A percentile compares a stretch with the other conserved stretches of the same genome.
These are phyloP conservation scores for Nerophis lumbriciformis DNA, from an alignment of 2,113 vertebrate genomes.

Conservation along the genomic window DNA sequence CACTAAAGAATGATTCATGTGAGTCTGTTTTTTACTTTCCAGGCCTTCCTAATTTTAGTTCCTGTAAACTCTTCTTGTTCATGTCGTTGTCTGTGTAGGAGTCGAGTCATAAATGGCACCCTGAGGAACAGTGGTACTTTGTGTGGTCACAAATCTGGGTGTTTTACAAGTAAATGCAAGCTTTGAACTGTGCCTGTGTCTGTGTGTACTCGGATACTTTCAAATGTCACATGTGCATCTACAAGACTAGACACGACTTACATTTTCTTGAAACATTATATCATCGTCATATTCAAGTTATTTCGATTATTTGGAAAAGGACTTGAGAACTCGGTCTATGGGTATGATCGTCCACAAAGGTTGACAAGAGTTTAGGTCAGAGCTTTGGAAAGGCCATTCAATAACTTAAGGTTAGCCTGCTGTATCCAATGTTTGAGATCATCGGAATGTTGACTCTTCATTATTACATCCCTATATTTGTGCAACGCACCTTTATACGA, in stretches of 20 bases:
- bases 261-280: neutral
- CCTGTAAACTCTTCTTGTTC: conserved; percentile 32
- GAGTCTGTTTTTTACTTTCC: conserved; percentile 32
- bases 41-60: conserved; percentile 44
- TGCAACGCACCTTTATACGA: too few species aligned
- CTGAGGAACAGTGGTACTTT: conserved; percentile 33
- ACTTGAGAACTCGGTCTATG: too few species aligned
- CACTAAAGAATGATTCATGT: conserved; percentile 36
- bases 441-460: too few species aligned
- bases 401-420: too few species aligned
- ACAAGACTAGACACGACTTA: neutral
- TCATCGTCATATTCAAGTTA: neutral
- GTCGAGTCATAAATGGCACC: conserved; percentile 35
- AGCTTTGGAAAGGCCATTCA: too few species aligned
- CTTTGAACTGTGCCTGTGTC: conserved; percentile 18
- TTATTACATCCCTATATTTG: too few species aligned
- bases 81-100: conserved; percentile 40
- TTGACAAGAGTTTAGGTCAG: too few species aligned
- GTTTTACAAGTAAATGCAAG: conserved; percentile 8
- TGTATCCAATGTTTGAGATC: too few species aligned
- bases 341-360: too few species aligned
- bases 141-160: conserved; percentile 23
- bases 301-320: too few species aligned
- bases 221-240: neutral
- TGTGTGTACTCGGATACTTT: neutral